Conservation (phyloP, 1,140 invertebrate genomes). For the Drosophila bifasciata region DNA sequence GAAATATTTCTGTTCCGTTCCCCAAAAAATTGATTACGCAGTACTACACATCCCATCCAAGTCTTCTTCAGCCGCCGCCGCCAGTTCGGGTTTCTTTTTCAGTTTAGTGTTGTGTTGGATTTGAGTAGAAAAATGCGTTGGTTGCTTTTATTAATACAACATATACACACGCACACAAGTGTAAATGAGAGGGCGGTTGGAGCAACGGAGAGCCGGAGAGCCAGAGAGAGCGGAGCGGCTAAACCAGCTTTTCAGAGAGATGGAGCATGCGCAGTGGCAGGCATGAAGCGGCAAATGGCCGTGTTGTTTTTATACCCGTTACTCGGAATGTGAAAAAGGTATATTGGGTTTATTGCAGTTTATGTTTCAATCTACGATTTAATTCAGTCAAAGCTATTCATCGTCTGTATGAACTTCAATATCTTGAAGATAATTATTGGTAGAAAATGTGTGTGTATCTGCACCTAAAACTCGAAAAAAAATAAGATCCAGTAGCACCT, state of each 20-base stretch:
- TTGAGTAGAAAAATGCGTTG: constrained; percentile 75
- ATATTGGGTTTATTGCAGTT: too few relatives aligned
- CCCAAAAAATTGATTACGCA: constrained; percentile 75
- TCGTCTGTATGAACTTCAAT: too few relatives aligned
- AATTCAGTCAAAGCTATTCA: too few relatives aligned
- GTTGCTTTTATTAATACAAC: constrained; percentile 80
- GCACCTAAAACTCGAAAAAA: not conserved
- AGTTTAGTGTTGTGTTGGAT: constrained; percentile 63
- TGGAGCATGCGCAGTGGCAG: constrained; percentile 52
- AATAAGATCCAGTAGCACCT: too few relatives aligned
- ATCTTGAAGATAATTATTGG: not conserved
- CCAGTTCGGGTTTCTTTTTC: constrained; percentile 40
- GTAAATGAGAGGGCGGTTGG: constrained; percentile 28
- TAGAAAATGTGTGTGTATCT: not conserved
- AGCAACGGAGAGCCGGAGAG: constrained; percentile 15
- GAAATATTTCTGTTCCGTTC: constrained; percentile 10
- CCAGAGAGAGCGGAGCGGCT: too few relatives aligned
- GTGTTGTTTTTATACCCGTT: too few relatives aligned
- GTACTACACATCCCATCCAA: constrained; percentile 43
- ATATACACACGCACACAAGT: constrained; percentile 54
- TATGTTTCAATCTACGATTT: too few relatives aligned
- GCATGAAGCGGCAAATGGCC: constrained; percentile 56
- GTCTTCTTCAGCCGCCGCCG: constrained; percentile 21
- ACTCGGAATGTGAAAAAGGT: too few relatives aligned
- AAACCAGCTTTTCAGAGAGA: constrained; percentile 56